Percentiles rank a stretch among this genome's conserved stretches.
Conservation (phyloP, 2,888 invertebrate species). For the Leptura quadrifasciata region DNA sequence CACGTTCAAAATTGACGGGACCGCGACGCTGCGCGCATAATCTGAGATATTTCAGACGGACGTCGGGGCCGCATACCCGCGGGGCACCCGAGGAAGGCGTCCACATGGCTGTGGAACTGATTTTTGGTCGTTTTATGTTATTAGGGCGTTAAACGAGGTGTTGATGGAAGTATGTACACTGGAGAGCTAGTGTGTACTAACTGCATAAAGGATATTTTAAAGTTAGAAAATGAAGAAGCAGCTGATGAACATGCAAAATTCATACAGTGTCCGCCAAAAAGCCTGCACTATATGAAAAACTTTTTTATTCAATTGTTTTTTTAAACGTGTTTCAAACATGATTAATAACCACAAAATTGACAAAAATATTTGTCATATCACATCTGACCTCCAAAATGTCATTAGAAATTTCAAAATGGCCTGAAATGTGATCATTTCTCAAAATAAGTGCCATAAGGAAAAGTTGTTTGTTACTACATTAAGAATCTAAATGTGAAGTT, state of each 20-base stretch:
- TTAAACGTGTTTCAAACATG: too few relatives aligned
- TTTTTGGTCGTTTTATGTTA: constrained; percentile 10
- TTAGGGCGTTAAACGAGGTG: constrained; percentile 5
- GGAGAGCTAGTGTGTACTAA: background rate
- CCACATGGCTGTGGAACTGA: constrained; percentile 21
- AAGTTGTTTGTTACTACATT: too few relatives aligned
- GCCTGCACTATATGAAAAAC: too few relatives aligned
- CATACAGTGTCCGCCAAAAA: too few relatives aligned
- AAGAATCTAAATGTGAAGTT: too few relatives aligned
- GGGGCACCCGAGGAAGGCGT: constrained; percentile 11
- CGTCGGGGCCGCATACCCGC: background rate
- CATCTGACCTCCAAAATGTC: too few relatives aligned
- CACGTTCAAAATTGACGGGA: constrained; percentile 33
- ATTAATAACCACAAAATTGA: too few relatives aligned
- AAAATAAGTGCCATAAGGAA: too few relatives aligned
- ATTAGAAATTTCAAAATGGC: too few relatives aligned
- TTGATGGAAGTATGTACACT: constrained; percentile 7
- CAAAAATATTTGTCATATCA: too few relatives aligned
- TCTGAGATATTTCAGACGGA: constrained; percentile 35
- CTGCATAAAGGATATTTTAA: background rate
- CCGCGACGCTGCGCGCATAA: constrained; percentile 34
- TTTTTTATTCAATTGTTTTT: too few relatives aligned
- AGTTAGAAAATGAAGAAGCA: background rate
- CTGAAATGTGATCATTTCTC: too few relatives aligned
- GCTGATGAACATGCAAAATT: background rate